Evolutionary conservation across 2,797 vertebrate species (phyloP), one percentile per base, ranked within the genome.

Genomic region (Phoebastria nigripes): DNA sequence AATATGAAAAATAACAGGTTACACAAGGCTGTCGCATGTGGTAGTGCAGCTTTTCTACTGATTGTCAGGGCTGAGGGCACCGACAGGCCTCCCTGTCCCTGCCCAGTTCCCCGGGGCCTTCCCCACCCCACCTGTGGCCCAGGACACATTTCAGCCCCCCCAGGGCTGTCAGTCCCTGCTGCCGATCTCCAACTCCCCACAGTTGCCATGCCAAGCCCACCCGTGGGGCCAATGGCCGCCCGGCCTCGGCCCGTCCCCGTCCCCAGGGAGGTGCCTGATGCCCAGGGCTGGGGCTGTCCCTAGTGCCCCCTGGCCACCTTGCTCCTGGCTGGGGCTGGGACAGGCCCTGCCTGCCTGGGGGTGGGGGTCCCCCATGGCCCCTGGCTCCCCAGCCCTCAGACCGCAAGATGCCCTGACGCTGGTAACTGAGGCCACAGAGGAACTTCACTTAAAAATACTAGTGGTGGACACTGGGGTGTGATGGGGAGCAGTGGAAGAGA

Each of bases 1-100:
- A 35, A 33, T 25, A 12, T 17, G 41, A n/a, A 74, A 78, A n/a
- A 2, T 6, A 66, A 20, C 22, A 69, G 55, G 42, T 47, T 41
- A 12, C 26, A 72, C 2, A 8, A 0, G 2, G 3, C 26, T 47
- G 12, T 11, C 1, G 0, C 0, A 1, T 46, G 20, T n/a, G 47
- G 19, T 4, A 62, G 28, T 22, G 5, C 33, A 81, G 14, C 12
- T 89, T 44, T 83, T 51, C 65, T 49, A 22, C 3, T 13, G 39
- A 15, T 13, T n/a, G 15, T 46, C 1, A 1, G 44, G 29, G 29
- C 29, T 72, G 71, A 49, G 44, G 22, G 3, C 8, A 37, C 6
- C 1, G 0, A 21, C 1, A 2, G 14, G 8, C 4, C 8, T 49
- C 15, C 12, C 12, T 25, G 12, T 52, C 22, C 11, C 42, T 55